These are phyloP conservation scores for Melipona beecheii DNA, from an alignment of 2,888 invertebrate species.

Conservation along the genomic window DNA sequence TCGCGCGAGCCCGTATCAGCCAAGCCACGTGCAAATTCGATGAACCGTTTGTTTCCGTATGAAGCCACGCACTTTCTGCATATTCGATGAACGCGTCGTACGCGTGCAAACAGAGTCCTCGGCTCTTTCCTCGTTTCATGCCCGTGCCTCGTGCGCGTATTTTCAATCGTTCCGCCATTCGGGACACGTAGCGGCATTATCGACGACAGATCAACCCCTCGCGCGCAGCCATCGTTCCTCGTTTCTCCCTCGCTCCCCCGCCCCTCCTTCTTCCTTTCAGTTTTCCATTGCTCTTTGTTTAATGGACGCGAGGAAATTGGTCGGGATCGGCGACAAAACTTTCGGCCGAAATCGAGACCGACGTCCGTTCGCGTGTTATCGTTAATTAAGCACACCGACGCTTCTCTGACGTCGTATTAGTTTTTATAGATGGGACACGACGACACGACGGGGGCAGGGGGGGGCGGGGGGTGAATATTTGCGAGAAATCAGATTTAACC, in stretches of 20 bases:
- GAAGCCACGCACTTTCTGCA: slow-evolving; percentile 53
- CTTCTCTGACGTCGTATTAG: not conserved
- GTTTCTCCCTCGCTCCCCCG: not conserved
- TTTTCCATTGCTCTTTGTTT: not conserved
- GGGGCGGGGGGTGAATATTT: too few relatives aligned
- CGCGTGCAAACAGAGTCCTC: slow-evolving; percentile 28
- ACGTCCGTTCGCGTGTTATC: not conserved
- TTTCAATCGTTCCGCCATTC: slow-evolving; percentile 31
- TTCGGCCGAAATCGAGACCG: not conserved
- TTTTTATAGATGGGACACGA: not conserved
- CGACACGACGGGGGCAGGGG: not conserved
- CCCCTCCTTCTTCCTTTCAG: not conserved
- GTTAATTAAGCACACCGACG: slow-evolving; percentile 9
- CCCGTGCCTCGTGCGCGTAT: not conserved
- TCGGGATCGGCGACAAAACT: not conserved
- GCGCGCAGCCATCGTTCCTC: not conserved
- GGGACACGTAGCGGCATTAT: slow-evolving; percentile 32
- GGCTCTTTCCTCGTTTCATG: slow-evolving; percentile 10
- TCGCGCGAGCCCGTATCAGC: slow-evolving; percentile 18
- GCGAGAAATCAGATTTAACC: too few relatives aligned
- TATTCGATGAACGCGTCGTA: slow-evolving; percentile 36
- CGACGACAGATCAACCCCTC: slow-evolving; percentile 21
- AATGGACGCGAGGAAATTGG: not conserved
- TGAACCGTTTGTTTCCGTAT: slow-evolving; percentile 36
- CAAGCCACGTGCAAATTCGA: slow-evolving; percentile 30